Percentiles rank a stretch among this genome's conserved stretches.
Conservation (phyloP, 2,113 vertebrate genomes). For the Tupaia chinensis region DNA sequence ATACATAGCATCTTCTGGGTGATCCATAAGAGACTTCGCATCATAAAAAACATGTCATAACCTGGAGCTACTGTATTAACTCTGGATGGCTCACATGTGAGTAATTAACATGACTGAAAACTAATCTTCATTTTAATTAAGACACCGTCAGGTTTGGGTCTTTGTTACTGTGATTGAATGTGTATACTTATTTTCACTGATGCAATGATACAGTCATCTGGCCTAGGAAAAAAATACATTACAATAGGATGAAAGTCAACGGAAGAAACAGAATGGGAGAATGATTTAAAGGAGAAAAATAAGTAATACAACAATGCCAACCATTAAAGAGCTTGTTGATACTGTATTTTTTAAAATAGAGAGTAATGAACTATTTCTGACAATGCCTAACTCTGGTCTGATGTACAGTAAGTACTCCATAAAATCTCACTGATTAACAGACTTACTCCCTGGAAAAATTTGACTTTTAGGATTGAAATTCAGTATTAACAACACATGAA, state of each 20-base stretch:
- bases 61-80: neutral
- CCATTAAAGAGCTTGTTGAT: neutral
- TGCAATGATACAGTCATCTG: neutral
- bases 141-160: neutral
- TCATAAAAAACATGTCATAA: neutral
- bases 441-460: neutral
- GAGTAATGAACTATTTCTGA: neutral
- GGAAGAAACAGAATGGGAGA: neutral
- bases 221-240: conserved; percentile 8
- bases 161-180: neutral
- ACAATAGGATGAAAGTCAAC: neutral
- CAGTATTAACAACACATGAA: neutral
- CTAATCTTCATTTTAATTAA: neutral
- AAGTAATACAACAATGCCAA: neutral
- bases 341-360: conserved; percentile 11
- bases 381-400: neutral
- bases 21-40: neutral
- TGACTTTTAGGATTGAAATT: neutral
- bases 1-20: neutral
- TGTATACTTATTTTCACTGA: neutral
- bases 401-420: neutral
- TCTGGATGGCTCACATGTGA: neutral
- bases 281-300: conserved; percentile 40
- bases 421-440: neutral
- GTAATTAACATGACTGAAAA: conserved; percentile 1